Percentiles rank a stretch among this genome's conserved stretches.
Evolutionary conservation across 2,113 vertebrate species (phyloP).

Genomic region (Rhea americana): DNA sequence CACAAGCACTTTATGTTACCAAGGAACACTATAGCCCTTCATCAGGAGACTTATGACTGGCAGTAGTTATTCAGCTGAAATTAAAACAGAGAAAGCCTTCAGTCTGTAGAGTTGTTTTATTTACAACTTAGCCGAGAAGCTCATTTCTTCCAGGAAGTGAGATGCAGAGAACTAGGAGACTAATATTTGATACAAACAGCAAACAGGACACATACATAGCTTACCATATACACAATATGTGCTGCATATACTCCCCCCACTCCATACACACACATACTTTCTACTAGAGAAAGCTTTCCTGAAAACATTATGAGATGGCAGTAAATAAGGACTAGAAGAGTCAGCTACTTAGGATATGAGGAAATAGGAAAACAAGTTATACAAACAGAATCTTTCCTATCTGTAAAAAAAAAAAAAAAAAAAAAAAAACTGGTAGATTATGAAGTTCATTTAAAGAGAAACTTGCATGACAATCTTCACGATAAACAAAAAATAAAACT

Average conservation of each 20-base stretch:
- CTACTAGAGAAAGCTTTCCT: not conserved
- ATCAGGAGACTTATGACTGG: not conserved
- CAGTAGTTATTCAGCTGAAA: conserved; percentile 6
- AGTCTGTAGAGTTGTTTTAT: not conserved
- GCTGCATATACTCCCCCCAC: not conserved
- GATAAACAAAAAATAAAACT: not conserved
- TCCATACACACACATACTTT: not conserved
- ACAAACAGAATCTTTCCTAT: not conserved
- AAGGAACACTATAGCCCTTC: conserved; percentile 21
- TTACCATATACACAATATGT: not conserved
- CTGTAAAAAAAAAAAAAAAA: not conserved
- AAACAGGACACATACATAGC: not conserved
- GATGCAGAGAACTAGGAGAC: not conserved
- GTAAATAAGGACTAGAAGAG: not conserved
- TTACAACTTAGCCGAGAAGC: not conserved
- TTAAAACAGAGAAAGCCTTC: conserved; percentile 20
- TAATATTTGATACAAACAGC: not conserved
- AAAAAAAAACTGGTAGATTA: not conserved
- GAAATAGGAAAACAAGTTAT: not conserved
- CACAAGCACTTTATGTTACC: not conserved
- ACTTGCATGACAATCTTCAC: not conserved
- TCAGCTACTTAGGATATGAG: not conserved
- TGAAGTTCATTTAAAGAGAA: not conserved
- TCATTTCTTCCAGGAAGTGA: not conserved
- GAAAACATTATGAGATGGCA: not conserved